These are phyloP conservation scores for Nematostella vectensis DNA, from an alignment of 92 coral and sea anemone genomes.

Conservation along the genomic window DNA sequence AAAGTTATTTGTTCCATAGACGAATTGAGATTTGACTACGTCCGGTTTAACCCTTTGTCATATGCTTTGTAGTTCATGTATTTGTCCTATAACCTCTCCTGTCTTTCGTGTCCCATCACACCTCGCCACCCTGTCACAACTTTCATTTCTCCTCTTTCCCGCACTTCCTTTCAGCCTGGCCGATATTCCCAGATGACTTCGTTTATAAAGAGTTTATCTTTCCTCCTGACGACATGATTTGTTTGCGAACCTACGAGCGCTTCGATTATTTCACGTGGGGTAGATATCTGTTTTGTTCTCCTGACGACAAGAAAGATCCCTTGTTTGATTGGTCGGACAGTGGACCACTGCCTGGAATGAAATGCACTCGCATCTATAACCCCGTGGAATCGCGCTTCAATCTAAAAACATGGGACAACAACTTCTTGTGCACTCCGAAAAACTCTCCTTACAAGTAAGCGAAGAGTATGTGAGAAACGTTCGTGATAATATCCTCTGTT, in stretches of 20 bases:
- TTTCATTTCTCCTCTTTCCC: too few species aligned
- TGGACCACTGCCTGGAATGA: conserved; percentile 33
- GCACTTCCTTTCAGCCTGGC: conserved; percentile 68
- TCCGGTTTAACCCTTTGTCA: too few species aligned
- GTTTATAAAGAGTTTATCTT: conserved; percentile 42
- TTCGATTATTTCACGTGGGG: conserved; percentile 52
- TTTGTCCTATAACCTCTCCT: too few species aligned
- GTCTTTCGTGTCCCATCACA: too few species aligned
- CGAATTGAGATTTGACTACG: too few species aligned
- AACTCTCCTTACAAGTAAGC: conserved; percentile 76
- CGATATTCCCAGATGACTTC: conserved; percentile 77
- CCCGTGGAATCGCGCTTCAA: conserved; percentile 36
- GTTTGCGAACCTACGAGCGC: conserved; percentile 68
- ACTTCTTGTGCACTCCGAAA: conserved; percentile 61
- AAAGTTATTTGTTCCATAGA: too few species aligned
- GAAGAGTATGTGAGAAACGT: neutral
- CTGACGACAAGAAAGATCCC: conserved; percentile 68
- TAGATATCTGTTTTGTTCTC: conserved; percentile 60
- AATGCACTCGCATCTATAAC: conserved; percentile 59
- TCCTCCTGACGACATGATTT: conserved; percentile 42
- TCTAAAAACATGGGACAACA: conserved; percentile 60
- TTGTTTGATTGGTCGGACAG: conserved; percentile 73
- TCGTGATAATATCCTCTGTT: too few species aligned
- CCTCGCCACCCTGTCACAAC: too few species aligned
- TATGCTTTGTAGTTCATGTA: too few species aligned